phyloP scores from a whole-genome alignment of 1,140 invertebrate genomes.

The Nomia melanderi region DNA sequence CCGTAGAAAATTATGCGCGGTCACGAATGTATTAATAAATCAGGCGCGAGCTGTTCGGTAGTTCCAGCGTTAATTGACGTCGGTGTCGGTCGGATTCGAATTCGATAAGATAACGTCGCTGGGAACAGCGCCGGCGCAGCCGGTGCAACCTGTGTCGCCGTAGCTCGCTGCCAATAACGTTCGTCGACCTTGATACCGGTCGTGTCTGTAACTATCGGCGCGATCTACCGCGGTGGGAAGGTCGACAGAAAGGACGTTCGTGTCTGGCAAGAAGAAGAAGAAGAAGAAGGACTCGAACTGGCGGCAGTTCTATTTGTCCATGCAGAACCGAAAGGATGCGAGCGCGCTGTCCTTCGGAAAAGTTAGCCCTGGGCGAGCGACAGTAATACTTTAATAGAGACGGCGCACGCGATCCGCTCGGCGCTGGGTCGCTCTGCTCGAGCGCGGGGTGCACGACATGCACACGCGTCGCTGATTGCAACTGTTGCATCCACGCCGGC shows the following conservation, averaged over 20 bases:
- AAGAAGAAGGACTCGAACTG: not conserved
- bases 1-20: too few species aligned
- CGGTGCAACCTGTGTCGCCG: too few species aligned
- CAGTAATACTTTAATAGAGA: slow-evolving; percentile 63
- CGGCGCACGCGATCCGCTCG: slow-evolving; percentile 53
- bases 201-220: not conserved
- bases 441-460: not conserved
- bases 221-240: slow-evolving; percentile 7
- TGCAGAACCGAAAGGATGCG: slow-evolving; percentile 43
- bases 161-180: not conserved
- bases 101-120: too few species aligned
- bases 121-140: too few species aligned
- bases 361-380: slow-evolving; percentile 47
- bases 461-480: not conserved
- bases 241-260: slow-evolving; percentile 24
- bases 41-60: too few species aligned
- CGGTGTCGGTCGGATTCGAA: too few species aligned
- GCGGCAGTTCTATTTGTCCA: slow-evolving; percentile 39
- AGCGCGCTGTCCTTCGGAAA: slow-evolving; percentile 45
- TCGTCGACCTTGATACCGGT: slow-evolving; percentile 10
- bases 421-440: not conserved
- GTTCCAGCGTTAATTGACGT: too few species aligned
- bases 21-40: too few species aligned
- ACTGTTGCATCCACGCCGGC: slow-evolving; percentile 13
- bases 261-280: slow-evolving; percentile 1